phyloP scores from a whole-genome alignment of 2,888 invertebrate species.

The Muscina levida region DNA sequence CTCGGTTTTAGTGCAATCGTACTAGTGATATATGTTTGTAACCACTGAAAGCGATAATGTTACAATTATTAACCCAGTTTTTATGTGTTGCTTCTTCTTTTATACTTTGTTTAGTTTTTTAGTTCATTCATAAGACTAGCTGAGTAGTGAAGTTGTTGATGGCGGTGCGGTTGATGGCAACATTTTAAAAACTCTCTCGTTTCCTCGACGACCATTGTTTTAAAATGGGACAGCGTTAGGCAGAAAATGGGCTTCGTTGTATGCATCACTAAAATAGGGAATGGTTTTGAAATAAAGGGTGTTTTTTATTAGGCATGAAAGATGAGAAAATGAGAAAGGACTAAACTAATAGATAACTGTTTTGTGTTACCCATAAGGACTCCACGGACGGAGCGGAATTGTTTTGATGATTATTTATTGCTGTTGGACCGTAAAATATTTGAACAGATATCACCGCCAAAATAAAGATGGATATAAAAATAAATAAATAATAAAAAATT shows the following conservation, averaged over 20 bases:
- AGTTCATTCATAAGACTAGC: conserved; percentile 1
- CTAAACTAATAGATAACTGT: too few species aligned
- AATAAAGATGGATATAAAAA: too few species aligned
- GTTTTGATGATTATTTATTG: too few species aligned
- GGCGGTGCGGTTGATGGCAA: not conserved
- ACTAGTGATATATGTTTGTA: conserved; percentile 33
- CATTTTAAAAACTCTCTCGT: conserved; percentile 5
- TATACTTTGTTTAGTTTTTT: not conserved
- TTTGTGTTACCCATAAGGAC: too few species aligned
- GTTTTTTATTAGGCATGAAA: too few species aligned
- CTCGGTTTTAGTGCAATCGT: conserved; percentile 28
- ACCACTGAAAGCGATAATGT: conserved; percentile 64
- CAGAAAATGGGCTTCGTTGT: too few species aligned
- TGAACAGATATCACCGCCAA: too few species aligned
- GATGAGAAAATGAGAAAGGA: not conserved
- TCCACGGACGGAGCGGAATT: too few species aligned
- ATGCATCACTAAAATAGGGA: too few species aligned
- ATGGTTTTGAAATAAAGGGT: too few species aligned
- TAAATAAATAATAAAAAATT: too few species aligned
- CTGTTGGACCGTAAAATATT: too few species aligned
- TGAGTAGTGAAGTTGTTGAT: not conserved
- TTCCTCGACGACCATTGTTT: not conserved
- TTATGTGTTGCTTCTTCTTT: conserved; percentile 17
- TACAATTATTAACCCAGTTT: conserved; percentile 66
- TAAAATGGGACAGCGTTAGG: not conserved